A percentile compares a stretch with the other conserved stretches of the same genome.
These are phyloP conservation scores for Harpalus rufipes DNA, from an alignment of 2,888 invertebrate species.

Conservation along the genomic window DNA sequence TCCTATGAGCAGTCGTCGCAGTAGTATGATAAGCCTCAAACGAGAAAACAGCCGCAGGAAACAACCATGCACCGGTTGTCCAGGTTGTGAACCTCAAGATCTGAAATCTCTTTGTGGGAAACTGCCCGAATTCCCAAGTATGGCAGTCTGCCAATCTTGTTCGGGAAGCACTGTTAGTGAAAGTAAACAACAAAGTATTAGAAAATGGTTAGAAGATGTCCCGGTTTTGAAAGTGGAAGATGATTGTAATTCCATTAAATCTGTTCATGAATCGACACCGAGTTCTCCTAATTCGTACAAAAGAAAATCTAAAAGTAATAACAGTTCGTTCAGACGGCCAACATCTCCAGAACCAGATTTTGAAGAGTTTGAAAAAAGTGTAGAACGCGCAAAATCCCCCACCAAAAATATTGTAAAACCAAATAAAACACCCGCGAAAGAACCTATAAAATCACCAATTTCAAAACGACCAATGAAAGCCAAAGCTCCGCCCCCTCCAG, in stretches of 20 bases:
- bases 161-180: conserved; percentile 81
- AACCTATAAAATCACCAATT: conserved; percentile 75
- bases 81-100: conserved; percentile 81
- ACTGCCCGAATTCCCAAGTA: conserved; percentile 77
- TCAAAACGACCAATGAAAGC: conserved; percentile 75
- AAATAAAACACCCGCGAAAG: background rate
- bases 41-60: conserved; percentile 82
- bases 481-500: conserved; percentile 75
- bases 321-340: background rate
- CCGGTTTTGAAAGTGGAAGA: conserved; percentile 76
- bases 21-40: conserved; percentile 81
- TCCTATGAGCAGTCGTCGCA: conserved; percentile 78
- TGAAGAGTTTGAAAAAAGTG: conserved; percentile 9
- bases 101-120: conserved; percentile 73
- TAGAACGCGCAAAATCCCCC: conserved; percentile 32
- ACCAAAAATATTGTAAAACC: background rate
- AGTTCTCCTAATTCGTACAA: conserved; percentile 44
- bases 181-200: conserved; percentile 86
- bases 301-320: conserved; percentile 13
- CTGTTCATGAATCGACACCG: conserved; percentile 28
- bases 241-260: conserved; percentile 62
- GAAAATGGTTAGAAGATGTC: conserved; percentile 88
- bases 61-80: conserved; percentile 82
- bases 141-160: conserved; percentile 79
- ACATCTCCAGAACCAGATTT: conserved; percentile 48